These are phyloP conservation scores for Bubo scandiacus DNA, from an alignment of 2,113 vertebrate species.

Conservation along the genomic window DNA sequence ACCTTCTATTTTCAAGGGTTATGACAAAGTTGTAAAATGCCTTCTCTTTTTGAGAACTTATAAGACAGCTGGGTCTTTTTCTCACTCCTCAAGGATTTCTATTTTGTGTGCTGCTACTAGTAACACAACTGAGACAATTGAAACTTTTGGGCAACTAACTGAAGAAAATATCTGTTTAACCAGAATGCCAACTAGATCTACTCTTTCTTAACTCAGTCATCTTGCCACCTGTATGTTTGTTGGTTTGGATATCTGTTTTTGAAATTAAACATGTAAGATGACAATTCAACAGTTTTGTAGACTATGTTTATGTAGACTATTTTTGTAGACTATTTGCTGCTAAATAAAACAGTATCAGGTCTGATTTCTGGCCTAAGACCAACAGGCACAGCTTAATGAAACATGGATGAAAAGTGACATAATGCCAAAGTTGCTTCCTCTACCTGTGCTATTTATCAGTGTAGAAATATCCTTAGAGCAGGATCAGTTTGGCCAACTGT, in stretches of 20 bases:
- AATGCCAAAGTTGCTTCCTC: background rate
- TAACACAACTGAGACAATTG: background rate
- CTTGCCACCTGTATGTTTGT: background rate
- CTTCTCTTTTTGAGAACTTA: background rate
- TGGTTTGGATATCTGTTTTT: background rate
- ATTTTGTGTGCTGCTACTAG: background rate
- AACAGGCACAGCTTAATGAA: background rate
- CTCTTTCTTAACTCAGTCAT: background rate
- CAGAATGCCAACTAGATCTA: background rate
- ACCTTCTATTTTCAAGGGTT: background rate
- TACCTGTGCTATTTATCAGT: background rate
- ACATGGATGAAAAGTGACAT: background rate
- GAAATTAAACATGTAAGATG: background rate
- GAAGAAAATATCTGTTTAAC: background rate
- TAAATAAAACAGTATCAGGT: background rate
- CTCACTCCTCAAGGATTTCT: background rate
- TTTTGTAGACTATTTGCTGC: background rate
- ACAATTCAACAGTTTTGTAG: background rate
- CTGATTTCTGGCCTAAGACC: background rate
- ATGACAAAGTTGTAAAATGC: background rate
- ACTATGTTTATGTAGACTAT: no score
- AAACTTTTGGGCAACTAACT: rapidly evolving
- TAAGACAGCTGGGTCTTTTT: background rate
- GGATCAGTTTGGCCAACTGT: background rate
- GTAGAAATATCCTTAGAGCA: background rate